Base-by-base conservation (phyloP, 2,113 vertebrate species). In the Gopherus evgoodei region DNA sequence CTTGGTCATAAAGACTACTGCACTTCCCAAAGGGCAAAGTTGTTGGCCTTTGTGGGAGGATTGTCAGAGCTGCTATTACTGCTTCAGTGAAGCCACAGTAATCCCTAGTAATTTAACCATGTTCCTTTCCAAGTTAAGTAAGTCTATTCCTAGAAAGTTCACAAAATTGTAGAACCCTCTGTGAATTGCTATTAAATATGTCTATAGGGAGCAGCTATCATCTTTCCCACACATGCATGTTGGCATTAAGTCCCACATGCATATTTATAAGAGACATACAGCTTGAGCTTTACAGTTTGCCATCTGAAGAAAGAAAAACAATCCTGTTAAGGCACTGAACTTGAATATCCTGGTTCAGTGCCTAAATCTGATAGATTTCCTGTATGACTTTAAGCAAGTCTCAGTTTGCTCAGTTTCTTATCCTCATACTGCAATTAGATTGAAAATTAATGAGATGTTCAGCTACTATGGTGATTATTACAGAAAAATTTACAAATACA, bases 141-240 rank as follows among this genome's bases (percentile, higher is more conserved):
- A 62, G 59, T 65, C 59, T 65, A 16, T 31, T 6, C 29, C 6
- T 35, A 65, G 59, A 17, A 35, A 16, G 31, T 8, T 31, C 59
- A 35, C 59, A 65, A 65, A 62, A 7, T 14, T 0, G 0, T 1
- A 42, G 50, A 19, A 52, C 10, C 10, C 42, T 42, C 76, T 86
- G 50, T 8, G 35, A 16, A 35, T 35, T 17, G 59, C 31, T 16
- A 35, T 65, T 35, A 35, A 44, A 6, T 16, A 0, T 13, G 14
- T 5, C 24, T 50, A 25, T 14, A 49, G 76, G 44, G 81, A 69
- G 4, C 17, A 91, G 56, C 84, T 75, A 19, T 76, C 10, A 2
- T 12, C 52, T 3, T 79, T 87, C 59, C 81, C 31, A 54, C 2
- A 1, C 1, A 25, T 3, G 0, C 0, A 0, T 1, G 14, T n/a